Base-by-base conservation (phyloP, 2,797 vertebrate species). In the Delichon dasypus region DNA sequence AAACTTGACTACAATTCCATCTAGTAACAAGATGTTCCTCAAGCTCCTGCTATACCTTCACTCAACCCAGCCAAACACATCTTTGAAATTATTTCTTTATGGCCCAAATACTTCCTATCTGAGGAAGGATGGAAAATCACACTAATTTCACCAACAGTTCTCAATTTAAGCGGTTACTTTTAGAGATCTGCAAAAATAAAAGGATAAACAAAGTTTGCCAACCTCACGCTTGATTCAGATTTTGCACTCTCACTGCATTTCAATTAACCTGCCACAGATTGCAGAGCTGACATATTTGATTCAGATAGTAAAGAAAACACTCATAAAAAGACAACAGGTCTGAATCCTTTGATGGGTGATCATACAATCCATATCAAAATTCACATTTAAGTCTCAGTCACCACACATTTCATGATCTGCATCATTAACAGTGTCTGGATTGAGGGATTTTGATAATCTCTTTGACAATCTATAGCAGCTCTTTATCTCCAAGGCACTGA, bases 401-500 rank as follows among this genome's bases (percentile, higher is more conserved):
- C 71, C 83, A 70, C 88, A 79, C 48, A 73, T 81, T 95, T 93
- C 85, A 81, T 4, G 60, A 88, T 81, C 62, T 88, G 92, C 91
- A 76, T 79, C 94, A 81, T 94, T 95, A 95, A 78, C 66, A 22
- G 64, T 73, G 86, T 36, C 87, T 89, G 76, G 29, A 91, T 66
- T 86, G 91, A 93, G 77, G 85, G 82, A 93, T 96, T 92, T 76
- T 92, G 74, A 81, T 91, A 92, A 95, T 91, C 64, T 90, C 74
- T 77, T 66, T 72, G 60, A 79, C 64, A 82, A 93, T 78, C 79
- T 73, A 44, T 42, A 91, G 81, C 50, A 70, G 82, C 79, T 84
- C 55, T 93, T 81, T 85, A 85, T 88, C 80, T 96, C 73, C 60
- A 65, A 78, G 68, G 70, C 76, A 75, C 62, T 76, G 80, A 91